Conservation (phyloP, 2,797 vertebrate species). For the Chelonia mydas region DNA sequence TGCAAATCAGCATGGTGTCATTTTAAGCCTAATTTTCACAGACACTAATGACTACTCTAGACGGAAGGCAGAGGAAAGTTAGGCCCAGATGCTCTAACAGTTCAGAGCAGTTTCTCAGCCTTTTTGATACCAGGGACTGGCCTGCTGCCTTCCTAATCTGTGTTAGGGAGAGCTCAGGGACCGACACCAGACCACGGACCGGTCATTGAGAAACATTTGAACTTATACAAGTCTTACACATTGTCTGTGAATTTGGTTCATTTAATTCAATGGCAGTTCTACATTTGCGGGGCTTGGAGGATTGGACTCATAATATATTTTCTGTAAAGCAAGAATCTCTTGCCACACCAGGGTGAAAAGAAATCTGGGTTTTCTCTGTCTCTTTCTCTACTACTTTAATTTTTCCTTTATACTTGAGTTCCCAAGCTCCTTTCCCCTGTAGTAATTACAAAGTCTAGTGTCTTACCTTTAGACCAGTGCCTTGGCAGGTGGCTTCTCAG, state of each 20-base stretch:
- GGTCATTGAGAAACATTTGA: not conserved
- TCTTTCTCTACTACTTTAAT: not conserved
- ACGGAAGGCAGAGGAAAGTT: not conserved
- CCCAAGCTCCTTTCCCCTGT: not conserved
- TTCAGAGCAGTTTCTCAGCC: too few species aligned
- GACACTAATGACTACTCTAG: not conserved
- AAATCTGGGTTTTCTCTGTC: not conserved
- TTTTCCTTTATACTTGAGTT: not conserved
- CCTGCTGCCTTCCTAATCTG: too few species aligned
- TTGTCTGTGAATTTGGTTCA: not conserved
- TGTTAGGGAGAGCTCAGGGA: too few species aligned
- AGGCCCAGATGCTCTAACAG: not conserved
- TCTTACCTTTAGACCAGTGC: conserved; percentile 13
- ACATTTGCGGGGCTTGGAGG: not conserved
- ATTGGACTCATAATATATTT: not conserved
- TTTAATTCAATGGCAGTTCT: not conserved
- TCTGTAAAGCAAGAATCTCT: not conserved
- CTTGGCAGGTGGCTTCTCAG: not conserved
- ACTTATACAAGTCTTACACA: not conserved
- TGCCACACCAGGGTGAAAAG: not conserved
- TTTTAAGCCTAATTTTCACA: conserved; percentile 27
- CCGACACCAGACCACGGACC: not conserved
- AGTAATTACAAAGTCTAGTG: not conserved
- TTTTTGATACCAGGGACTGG: too few species aligned
- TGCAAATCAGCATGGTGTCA: not conserved